Evolutionary conservation across 2,113 vertebrate genomes (phyloP).

Genomic region (Brachionichthys hirsutus): DNA sequence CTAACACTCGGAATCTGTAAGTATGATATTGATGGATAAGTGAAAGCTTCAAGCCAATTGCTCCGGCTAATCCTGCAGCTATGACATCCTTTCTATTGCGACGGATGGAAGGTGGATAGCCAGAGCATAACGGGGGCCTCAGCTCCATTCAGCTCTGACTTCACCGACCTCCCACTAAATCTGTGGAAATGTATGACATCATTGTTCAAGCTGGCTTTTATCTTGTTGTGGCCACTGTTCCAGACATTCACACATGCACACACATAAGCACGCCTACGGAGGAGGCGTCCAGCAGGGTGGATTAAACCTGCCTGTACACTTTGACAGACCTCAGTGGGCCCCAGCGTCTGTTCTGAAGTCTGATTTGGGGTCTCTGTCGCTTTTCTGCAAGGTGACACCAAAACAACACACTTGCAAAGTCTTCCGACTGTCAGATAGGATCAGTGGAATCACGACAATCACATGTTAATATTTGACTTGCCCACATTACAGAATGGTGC

Average conservation of each 20-base stretch:
- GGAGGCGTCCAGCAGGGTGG: slow-evolving; percentile 63
- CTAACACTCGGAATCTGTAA: slow-evolving; percentile 19
- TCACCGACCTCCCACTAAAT: slow-evolving; percentile 44
- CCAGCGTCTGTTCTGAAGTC: slow-evolving; percentile 49
- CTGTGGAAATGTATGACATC: slow-evolving; percentile 60
- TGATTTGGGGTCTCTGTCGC: slow-evolving; percentile 53
- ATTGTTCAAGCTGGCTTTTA: slow-evolving; percentile 59
- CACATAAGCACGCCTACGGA: slow-evolving; percentile 5
- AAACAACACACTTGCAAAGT: slow-evolving; percentile 1
- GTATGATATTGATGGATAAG: slow-evolving; percentile 57
- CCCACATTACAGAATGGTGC: background rate
- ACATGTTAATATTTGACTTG: slow-evolving; percentile 4
- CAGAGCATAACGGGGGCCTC: slow-evolving; percentile 27
- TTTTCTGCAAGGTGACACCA: slow-evolving; percentile 39
- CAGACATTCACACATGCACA: slow-evolving; percentile 54
- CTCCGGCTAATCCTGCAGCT: slow-evolving; percentile 35
- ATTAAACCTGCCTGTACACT: slow-evolving; percentile 67
- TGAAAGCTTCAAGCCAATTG: slow-evolving; percentile 46
- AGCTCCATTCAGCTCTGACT: slow-evolving; percentile 48
- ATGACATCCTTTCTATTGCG: slow-evolving; percentile 25
- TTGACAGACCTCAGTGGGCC: slow-evolving; percentile 60
- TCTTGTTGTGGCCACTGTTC: slow-evolving; percentile 58
- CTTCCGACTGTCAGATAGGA: background rate
- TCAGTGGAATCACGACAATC: background rate
- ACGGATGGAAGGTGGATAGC: slow-evolving; percentile 13